phyloP scores from a whole-genome alignment of 2,888 invertebrate species.

The Actias luna region DNA sequence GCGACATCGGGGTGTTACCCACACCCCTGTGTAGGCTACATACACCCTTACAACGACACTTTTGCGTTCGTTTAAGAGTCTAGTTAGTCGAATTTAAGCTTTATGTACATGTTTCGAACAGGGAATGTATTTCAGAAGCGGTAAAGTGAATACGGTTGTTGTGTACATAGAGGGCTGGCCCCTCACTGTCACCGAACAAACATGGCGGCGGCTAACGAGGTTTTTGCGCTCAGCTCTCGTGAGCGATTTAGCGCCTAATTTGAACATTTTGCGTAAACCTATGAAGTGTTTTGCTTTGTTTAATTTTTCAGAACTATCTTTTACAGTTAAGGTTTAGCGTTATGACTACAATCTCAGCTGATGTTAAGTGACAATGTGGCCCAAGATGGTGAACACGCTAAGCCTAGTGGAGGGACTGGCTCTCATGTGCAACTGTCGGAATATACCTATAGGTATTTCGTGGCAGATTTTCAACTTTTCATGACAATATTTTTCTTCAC shows the following conservation, averaged over 20 bases:
- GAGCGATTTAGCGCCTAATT: constrained; percentile 80
- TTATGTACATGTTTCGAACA: constrained; percentile 33
- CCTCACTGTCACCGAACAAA: constrained; percentile 77
- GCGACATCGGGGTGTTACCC: constrained; percentile 73
- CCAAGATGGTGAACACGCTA: too few relatives aligned
- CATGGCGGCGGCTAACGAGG: constrained; percentile 78
- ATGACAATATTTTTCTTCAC: too few relatives aligned
- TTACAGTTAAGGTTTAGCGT: too few relatives aligned
- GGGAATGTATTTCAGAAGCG: constrained; percentile 17
- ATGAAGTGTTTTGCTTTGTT: constrained; percentile 46
- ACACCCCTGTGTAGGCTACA: constrained; percentile 67
- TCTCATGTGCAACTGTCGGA: too few relatives aligned
- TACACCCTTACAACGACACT: constrained; percentile 58
- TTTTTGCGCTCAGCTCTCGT: constrained; percentile 74
- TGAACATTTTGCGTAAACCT: constrained; percentile 46
- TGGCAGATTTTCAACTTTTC: too few relatives aligned
- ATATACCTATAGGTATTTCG: too few relatives aligned
- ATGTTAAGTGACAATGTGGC: too few relatives aligned
- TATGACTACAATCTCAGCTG: too few relatives aligned
- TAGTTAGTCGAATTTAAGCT: constrained; percentile 32
- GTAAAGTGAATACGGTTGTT: constrained; percentile 46
- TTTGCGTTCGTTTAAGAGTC: constrained; percentile 32
- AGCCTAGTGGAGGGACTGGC: too few relatives aligned
- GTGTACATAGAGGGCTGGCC: constrained; percentile 79
- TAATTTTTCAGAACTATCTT: constrained; percentile 45